phyloP scores from a whole-genome alignment of 2,888 invertebrate species.

The Parnassius orleans region DNA sequence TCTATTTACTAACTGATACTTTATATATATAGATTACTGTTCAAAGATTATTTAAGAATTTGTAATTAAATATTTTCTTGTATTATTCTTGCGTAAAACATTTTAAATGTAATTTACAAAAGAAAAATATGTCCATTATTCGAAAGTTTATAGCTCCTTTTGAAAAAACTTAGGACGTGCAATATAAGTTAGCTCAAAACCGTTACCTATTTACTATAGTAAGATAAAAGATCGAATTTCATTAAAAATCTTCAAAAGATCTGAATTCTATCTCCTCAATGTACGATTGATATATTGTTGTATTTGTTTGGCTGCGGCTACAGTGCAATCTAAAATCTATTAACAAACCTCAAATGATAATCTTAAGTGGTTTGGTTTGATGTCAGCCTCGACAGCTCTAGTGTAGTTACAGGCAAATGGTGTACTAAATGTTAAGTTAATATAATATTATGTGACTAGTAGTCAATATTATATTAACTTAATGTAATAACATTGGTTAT shows the following conservation, averaged over 20 bases:
- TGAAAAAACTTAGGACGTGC: conserved; percentile 13
- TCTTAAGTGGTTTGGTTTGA: background rate
- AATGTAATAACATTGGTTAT: too few species aligned
- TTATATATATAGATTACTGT: too few species aligned
- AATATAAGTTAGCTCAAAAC: conserved; percentile 58
- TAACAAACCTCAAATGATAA: background rate
- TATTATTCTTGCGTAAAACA: conserved; percentile 8
- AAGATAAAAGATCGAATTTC: conserved; percentile 43
- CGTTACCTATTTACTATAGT: conserved; percentile 60
- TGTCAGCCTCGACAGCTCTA: background rate
- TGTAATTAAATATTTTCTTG: conserved; percentile 1
- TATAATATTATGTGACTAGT: conserved; percentile 16
- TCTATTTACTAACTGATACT: background rate
- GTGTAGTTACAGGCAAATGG: background rate
- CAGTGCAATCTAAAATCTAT: background rate
- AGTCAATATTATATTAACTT: conserved; percentile 5
- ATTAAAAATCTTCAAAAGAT: conserved; percentile 32
- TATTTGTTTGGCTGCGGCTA: background rate
- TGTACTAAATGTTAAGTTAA: conserved; percentile 1
- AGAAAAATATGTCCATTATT: conserved; percentile 3
- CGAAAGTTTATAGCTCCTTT: conserved; percentile 28
- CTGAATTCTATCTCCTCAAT: conserved; percentile 9
- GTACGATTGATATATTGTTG: background rate
- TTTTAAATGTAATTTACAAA: conserved; percentile 7
- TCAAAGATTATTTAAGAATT: conserved; percentile 5